These are phyloP conservation scores for Caretta caretta DNA, from an alignment of 2,113 vertebrate species.

Conservation along the genomic window DNA sequence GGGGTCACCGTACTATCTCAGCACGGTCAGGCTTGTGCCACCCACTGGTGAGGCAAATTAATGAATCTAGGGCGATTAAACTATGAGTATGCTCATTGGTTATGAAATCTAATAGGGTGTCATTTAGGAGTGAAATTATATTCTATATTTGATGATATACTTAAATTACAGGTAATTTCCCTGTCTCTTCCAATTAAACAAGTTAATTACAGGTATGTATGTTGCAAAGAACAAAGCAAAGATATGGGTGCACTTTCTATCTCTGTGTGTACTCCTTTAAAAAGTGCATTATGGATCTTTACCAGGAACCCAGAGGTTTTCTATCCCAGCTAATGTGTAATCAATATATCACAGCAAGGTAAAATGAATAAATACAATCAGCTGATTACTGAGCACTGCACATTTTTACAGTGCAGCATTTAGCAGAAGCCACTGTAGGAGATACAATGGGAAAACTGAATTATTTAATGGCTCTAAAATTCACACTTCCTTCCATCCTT, in stretches of 20 bases:
- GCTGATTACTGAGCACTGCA: neutral
- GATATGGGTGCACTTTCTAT: fast-evolving
- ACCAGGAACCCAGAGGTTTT: neutral
- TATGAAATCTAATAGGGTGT: neutral
- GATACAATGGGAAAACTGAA: constrained; percentile 1
- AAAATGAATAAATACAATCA: neutral
- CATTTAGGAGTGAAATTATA: neutral
- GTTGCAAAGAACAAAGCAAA: neutral
- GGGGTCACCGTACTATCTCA: fast-evolving
- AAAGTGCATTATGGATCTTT: neutral
- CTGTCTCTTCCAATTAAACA: neutral
- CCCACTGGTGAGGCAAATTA: neutral
- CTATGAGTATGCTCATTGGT: neutral
- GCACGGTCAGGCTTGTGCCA: fast-evolving
- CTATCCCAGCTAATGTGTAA: neutral
- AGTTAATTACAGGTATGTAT: neutral
- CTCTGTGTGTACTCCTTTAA: neutral
- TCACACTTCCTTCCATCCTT: constrained; percentile 15
- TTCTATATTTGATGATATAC: neutral
- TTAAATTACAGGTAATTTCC: constrained; percentile 34
- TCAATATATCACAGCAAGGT: neutral
- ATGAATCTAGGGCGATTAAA: neutral
- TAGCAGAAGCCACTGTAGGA: neutral
- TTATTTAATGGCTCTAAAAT: constrained; percentile 22
- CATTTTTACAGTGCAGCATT: neutral